Evolutionary conservation across 2,113 vertebrate species (phyloP), one percentile per base, ranked within the genome.

Genomic region (Dipodomys ordii): DNA sequence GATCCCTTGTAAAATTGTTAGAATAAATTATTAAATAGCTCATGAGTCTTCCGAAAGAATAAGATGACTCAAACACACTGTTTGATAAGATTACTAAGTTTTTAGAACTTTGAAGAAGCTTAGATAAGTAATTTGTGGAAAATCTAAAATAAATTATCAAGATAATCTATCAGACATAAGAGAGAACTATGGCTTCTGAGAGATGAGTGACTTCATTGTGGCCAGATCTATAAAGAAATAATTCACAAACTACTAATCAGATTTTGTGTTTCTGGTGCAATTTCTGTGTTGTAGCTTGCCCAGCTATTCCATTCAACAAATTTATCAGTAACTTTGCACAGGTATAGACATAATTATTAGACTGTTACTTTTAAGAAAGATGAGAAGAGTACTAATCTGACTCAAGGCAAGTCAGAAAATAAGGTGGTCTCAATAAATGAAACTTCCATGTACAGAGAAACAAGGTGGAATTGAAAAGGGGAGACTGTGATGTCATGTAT

Each of bases 71-170:
- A 85, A 57, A 85, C 32, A 88, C 9, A 30, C 44, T 86, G 22
- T 90, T 84, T 60, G 8, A 46, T 88, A 73, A 73, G 60, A 83
- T 94, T 68, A 35, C 53, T 95, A 23, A 68, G 53, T 83, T 57
- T 87, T 79, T 27, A 82, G 39, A 93, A 44, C 23, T 79, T 90
- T 64, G 12, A 81, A 49, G 78, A 90, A 60, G 11, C 64, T 93
- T 94, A 30, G 32, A 57, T n/a, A 79, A 81, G 67, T 94, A 80
- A 76, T 85, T 92, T 86, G 77, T n/a, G 13, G 74, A 83, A 88
- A 89, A 79, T 32, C 32, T 76, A 64, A 86, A 64, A 62, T 65
- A 69, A 96, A 93, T 25, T 35, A 23, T 74, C 19, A 23, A 19
- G 74, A 86, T 49, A 18, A 64, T 68, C 67, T 78, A 25, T n/a